phyloP scores from a whole-genome alignment of 1,140 invertebrate genomes.

The Orchesella cincta region DNA sequence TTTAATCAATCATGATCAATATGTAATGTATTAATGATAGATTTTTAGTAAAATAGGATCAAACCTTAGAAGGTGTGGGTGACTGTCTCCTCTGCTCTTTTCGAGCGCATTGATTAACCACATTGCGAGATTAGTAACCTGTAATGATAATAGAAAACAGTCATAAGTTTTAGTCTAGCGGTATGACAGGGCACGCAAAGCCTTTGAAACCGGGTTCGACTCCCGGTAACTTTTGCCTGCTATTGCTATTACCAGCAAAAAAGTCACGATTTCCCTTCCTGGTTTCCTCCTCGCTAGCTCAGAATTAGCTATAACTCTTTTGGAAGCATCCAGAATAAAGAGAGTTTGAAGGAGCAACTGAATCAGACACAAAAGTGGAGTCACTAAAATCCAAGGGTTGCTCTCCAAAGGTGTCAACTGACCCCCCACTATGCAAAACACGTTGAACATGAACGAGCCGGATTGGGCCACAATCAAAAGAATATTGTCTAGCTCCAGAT shows the following conservation, averaged over 20 bases:
- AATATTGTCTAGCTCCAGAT: constrained; percentile 78
- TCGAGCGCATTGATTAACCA: constrained; percentile 84
- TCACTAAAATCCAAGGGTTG: constrained; percentile 76
- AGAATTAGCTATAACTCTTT: constrained; percentile 63
- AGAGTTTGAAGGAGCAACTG: constrained; percentile 61
- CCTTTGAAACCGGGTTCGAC: no score
- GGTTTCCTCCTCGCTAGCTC: constrained; percentile 70
- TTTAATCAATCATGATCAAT: not conserved
- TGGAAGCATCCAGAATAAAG: constrained; percentile 77
- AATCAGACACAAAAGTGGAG: constrained; percentile 53
- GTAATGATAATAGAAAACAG: no score
- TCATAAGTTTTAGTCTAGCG: no score
- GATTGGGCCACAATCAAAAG: constrained; percentile 81
- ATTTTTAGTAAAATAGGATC: constrained; percentile 72
- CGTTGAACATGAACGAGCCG: constrained; percentile 84
- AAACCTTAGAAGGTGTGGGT: constrained; percentile 68
- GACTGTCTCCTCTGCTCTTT: constrained; percentile 76
- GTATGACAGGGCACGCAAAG: no score
- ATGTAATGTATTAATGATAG: constrained; percentile 46
- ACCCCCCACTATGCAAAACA: constrained; percentile 81
- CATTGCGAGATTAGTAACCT: constrained; percentile 81
- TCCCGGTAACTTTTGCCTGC: no score
- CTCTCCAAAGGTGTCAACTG: constrained; percentile 61
- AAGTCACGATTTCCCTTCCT: constrained; percentile 79
- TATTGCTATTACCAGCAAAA: no score